Evolutionary conservation across 1,140 invertebrate genomes (phyloP), one percentile per base, ranked within the genome.

Genomic region (Pygmarrhopalites habei): DNA sequence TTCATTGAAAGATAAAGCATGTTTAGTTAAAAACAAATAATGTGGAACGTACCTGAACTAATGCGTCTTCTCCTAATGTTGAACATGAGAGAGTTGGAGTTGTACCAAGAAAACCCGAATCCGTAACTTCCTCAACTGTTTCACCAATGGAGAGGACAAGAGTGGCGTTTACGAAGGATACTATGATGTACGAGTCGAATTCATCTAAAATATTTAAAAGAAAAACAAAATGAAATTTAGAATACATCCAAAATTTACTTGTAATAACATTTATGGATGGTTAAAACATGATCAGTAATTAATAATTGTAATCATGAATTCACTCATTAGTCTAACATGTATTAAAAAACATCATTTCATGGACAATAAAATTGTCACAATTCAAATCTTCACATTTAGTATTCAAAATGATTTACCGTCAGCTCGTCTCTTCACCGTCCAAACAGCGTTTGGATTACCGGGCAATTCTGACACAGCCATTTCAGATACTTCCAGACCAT

Each of bases 401-500:
- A n/a, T n/a, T n/a, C n/a, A n/a, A n/a, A n/a, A n/a, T n/a, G 72
- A 82, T 83, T 85, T 78, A 95, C 92, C 94, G 81, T 99, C 96
- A 74, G 88, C 84, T 77, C 92, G 86, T 74, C 88, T 84, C 76
- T 97, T 95, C 1, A 99, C 95, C 32, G 97, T 99, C 97, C 97
- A 99, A 5, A 99, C 97, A 73, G 95, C 95, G 80, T 97, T 99
- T 12, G 97, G 97, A 76, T 95, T 98, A 75, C 95, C 95, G 15
- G 97, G 97, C 66, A 99, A 78, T 77, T 99, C 96, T 51, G 95
- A 98, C 2, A 99, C 95, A 71, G 96, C 97, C 96, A 99, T 99
- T 79, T 99, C 97, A 0, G 94, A 93, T 1, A 86, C 95, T 82
- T 99, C 96, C 15, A 99, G 79, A 72, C 97, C 97, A 78, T 99